A percentile compares a stretch with the other conserved stretches of the same genome.
Evolutionary conservation across 1,140 invertebrate species (phyloP).

Genomic region (Drosophila simulans): DNA sequence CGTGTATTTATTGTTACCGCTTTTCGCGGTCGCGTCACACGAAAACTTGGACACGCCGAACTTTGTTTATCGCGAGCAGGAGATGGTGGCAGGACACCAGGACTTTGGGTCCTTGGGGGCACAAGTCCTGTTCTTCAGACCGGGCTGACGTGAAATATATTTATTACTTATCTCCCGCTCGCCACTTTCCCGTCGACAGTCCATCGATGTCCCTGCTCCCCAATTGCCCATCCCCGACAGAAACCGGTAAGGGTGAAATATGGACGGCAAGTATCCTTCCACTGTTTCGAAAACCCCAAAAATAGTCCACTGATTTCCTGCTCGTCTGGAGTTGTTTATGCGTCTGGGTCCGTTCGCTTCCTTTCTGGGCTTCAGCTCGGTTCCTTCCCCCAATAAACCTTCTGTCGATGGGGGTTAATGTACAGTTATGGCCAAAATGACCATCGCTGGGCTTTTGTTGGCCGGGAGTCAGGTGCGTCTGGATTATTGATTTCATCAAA

Average conservation of each 20-base stretch:
- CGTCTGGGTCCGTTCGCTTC: conserved; percentile 51
- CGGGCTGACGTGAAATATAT: conserved; percentile 67
- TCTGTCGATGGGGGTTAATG: conserved; percentile 36
- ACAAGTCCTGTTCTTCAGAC: conserved; percentile 31
- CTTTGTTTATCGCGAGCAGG: conserved; percentile 47
- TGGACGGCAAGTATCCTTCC: conserved; percentile 14
- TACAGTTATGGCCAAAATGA: conserved; percentile 54
- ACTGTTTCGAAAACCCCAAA: neutral
- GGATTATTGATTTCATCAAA: conserved; percentile 40
- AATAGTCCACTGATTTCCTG: conserved; percentile 55
- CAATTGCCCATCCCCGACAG: neutral
- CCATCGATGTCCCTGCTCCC: conserved; percentile 21
- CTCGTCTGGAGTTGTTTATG: conserved; percentile 62
- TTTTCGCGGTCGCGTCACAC: conserved; percentile 66
- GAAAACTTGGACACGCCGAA: conserved; percentile 62
- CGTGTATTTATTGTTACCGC: conserved; percentile 74
- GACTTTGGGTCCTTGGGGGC: conserved; percentile 18
- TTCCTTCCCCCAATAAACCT: neutral
- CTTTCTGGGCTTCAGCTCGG: conserved; percentile 13
- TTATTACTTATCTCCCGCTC: conserved; percentile 62
- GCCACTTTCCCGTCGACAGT: conserved; percentile 8
- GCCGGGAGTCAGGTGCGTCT: conserved; percentile 31
- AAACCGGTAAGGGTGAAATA: conserved; percentile 56
- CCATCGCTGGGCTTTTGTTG: conserved; percentile 14
- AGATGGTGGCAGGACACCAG: neutral